Percentiles rank a stretch among this genome's conserved stretches.
These are phyloP conservation scores for Spialia ferax DNA, from an alignment of 2,888 invertebrate species.

Conservation along the genomic window DNA sequence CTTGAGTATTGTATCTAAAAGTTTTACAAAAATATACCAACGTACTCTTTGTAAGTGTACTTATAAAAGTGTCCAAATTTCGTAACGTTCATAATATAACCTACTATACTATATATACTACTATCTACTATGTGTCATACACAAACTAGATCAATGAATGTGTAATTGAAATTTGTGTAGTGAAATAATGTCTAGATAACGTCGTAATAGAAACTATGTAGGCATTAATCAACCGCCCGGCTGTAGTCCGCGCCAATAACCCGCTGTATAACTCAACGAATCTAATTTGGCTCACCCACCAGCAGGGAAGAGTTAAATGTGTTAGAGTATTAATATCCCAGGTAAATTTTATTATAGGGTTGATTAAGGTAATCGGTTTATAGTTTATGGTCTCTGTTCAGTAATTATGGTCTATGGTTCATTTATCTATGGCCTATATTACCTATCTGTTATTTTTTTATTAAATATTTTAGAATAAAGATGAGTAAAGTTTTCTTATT, in stretches of 20 bases:
- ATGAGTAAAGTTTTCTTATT: too few relatives aligned
- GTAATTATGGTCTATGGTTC: too few relatives aligned
- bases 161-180: slow-evolving; percentile 26
- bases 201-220: slow-evolving; percentile 21
- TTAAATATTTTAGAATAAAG: too few relatives aligned
- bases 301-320: slow-evolving; percentile 30
- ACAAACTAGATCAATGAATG: background rate
- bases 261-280: slow-evolving; percentile 45
- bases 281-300: slow-evolving; percentile 39
- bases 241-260: slow-evolving; percentile 44
- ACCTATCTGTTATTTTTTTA: too few relatives aligned
- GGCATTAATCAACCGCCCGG: slow-evolving; percentile 42
- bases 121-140: too few relatives aligned
- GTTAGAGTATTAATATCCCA: slow-evolving; percentile 33
- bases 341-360: slow-evolving; percentile 33
- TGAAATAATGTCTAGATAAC: slow-evolving; percentile 22
- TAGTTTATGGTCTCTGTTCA: too few relatives aligned
- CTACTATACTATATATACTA: too few relatives aligned
- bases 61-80: too few relatives aligned
- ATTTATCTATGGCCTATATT: too few relatives aligned
- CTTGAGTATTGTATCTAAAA: too few relatives aligned
- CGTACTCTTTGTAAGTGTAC: too few relatives aligned
- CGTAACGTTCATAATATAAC: background rate
- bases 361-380: slow-evolving; percentile 29
- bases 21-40: too few relatives aligned